These are phyloP conservation scores for Channa striata DNA, from an alignment of 2,797 vertebrate genomes.

Conservation along the genomic window DNA sequence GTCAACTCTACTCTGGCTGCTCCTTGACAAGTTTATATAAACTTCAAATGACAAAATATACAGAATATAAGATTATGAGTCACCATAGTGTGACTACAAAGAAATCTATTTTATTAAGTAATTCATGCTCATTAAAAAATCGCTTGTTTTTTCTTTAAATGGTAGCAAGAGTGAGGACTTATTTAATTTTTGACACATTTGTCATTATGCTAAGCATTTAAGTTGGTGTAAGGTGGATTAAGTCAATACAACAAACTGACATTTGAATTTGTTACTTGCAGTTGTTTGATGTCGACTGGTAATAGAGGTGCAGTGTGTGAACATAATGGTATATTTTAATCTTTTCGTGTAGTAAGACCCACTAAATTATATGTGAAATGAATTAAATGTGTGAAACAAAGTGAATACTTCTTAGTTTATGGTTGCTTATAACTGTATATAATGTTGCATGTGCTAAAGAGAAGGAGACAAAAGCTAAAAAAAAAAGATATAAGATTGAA, in stretches of 20 bases:
- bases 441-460: neutral
- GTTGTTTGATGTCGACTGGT: neutral
- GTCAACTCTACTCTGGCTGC: constrained; percentile 46
- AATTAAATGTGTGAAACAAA: constrained; percentile 3
- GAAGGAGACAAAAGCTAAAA: too few relatives aligned
- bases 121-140: constrained; percentile 20
- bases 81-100: constrained; percentile 7
- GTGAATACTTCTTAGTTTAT: neutral
- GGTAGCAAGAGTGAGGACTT: neutral
- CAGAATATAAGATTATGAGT: constrained; percentile 29
- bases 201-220: neutral
- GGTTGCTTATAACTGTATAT: neutral
- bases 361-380: neutral
- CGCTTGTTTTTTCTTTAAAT: neutral
- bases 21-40: constrained; percentile 28
- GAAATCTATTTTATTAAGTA: neutral
- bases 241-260: neutral
- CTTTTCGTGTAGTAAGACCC: neutral
- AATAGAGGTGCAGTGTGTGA: neutral
- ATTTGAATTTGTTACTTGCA: neutral
- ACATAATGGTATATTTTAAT: neutral
- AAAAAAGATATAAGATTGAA: too few relatives aligned
- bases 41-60: constrained; percentile 30
- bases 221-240: neutral
- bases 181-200: neutral